Evolutionary conservation across 2,113 vertebrate genomes (phyloP).

Genomic region (Tenrec ecaudatus): DNA sequence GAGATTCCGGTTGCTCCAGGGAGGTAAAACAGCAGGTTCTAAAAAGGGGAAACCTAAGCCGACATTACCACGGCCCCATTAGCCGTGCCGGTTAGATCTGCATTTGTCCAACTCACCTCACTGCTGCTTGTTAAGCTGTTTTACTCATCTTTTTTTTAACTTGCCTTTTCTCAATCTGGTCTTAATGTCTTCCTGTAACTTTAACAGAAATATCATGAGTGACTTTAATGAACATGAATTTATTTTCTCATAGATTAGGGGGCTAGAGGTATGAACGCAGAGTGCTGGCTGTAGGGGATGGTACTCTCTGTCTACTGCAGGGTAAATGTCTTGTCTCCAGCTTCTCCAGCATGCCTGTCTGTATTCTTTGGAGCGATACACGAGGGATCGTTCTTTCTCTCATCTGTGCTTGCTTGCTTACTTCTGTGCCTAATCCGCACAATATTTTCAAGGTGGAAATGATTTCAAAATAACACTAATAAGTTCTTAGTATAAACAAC

Average conservation of each 20-base stretch:
- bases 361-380: not conserved
- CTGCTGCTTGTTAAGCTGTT: not conserved
- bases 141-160: not conserved
- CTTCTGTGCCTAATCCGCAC: not conserved
- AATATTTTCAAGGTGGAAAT: conserved; percentile 37
- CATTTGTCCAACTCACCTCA: not conserved
- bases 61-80: not conserved
- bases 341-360: not conserved
- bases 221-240: not conserved
- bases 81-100: not conserved
- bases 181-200: not conserved
- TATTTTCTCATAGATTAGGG: not conserved
- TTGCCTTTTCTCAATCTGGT: not conserved
- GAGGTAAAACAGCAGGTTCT: not conserved
- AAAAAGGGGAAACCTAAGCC: not conserved
- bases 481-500: conserved; percentile 29
- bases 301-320: not conserved
- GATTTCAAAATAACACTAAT: conserved; percentile 45
- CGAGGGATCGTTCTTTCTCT: not conserved
- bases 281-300: not conserved
- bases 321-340: not conserved
- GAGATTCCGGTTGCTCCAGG: not conserved
- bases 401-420: not conserved
- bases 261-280: not conserved
- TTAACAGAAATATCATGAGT: not conserved